Conservation (phyloP, 2,888 invertebrate species). For the Stegophylla sp. region DNA sequence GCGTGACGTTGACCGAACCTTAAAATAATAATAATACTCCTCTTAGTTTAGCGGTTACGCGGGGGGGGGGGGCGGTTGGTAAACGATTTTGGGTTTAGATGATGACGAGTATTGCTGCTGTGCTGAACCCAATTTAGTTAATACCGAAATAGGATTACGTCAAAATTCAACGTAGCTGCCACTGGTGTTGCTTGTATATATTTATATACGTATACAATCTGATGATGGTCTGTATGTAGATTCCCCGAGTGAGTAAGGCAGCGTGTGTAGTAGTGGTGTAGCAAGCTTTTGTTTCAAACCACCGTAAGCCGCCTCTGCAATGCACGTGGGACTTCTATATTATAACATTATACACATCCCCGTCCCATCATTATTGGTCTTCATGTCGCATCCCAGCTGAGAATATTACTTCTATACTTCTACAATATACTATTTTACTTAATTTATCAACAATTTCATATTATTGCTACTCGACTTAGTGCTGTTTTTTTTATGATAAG, state of each 20-base stretch:
- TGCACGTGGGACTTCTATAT: slow-evolving; percentile 35
- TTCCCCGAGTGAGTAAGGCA: slow-evolving; percentile 29
- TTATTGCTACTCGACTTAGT: no score
- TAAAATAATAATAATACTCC: neutral
- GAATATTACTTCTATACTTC: no score
- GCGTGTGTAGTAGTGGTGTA: slow-evolving; percentile 15
- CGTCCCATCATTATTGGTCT: slow-evolving; percentile 48
- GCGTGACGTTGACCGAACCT: neutral
- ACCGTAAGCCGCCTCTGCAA: slow-evolving; percentile 35
- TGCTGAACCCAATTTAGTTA: slow-evolving; percentile 54
- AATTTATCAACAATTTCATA: no score
- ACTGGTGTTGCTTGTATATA: neutral
- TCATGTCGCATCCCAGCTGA: slow-evolving; percentile 4
- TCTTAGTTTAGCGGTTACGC: slow-evolving; percentile 3
- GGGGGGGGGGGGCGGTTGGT: neutral
- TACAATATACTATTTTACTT: no score
- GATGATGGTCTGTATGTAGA: slow-evolving; percentile 42
- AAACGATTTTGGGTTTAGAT: slow-evolving; percentile 30
- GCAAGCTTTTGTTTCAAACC: slow-evolving; percentile 51
- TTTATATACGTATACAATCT: slow-evolving; percentile 38
- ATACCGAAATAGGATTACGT: slow-evolving; percentile 58
- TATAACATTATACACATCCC: slow-evolving; percentile 22
- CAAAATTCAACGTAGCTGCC: slow-evolving; percentile 43
- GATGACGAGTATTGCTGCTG: neutral
- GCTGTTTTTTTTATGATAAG: no score